Percentiles rank a stretch among this genome's conserved stretches.
These are phyloP conservation scores for Polydrusus tereticollis DNA, from an alignment of 2,888 invertebrate species.

Conservation along the genomic window DNA sequence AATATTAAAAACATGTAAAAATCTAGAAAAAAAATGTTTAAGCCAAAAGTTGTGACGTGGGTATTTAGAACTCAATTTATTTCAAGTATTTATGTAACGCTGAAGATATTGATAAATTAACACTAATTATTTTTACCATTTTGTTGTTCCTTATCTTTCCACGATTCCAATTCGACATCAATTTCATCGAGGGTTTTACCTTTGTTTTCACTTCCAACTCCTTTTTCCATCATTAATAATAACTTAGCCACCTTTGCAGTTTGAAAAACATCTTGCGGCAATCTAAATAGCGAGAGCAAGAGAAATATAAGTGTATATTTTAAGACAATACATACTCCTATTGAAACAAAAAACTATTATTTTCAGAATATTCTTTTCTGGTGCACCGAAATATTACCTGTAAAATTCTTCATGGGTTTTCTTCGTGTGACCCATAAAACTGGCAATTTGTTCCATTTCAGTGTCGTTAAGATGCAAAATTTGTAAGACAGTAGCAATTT, in stretches of 20 bases:
- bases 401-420: too few relatives aligned
- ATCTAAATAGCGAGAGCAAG: constrained; percentile 26
- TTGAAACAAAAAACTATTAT: background rate
- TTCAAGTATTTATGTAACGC: too few relatives aligned
- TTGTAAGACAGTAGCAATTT: constrained; percentile 53
- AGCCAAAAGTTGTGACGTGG: too few relatives aligned
- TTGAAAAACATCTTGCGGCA: too few relatives aligned
- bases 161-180: constrained; percentile 21
- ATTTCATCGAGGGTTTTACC: constrained; percentile 50
- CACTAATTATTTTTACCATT: too few relatives aligned
- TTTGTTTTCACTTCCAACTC: constrained; percentile 45
- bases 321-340: background rate
- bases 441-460: constrained; percentile 43
- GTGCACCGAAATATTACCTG: constrained; percentile 6
- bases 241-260: constrained; percentile 46
- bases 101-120: too few relatives aligned
- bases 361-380: background rate
- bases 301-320: too few relatives aligned
- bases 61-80: too few relatives aligned
- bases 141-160: too few relatives aligned
- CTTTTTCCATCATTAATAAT: constrained; percentile 50
- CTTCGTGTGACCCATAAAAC: constrained; percentile 49
- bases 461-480: constrained; percentile 42
- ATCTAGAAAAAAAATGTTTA: too few relatives aligned
- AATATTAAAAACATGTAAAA: too few relatives aligned